A percentile compares a stretch with the other conserved stretches of the same genome.
phyloP scores from a whole-genome alignment of 2,797 vertebrate species.

The Enteromius trimaculatus region DNA sequence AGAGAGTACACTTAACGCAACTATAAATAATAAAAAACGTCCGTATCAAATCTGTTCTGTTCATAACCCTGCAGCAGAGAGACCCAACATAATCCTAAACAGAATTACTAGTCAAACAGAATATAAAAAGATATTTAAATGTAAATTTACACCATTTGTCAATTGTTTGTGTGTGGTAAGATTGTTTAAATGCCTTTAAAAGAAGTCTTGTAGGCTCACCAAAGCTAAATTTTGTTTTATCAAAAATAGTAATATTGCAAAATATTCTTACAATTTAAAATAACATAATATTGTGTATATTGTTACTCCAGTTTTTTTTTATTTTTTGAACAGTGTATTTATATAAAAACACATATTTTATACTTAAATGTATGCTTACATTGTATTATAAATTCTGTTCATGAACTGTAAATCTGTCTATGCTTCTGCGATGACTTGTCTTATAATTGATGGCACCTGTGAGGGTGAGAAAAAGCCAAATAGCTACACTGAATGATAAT shows the following conservation, averaged over 20 bases:
- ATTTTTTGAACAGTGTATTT: too few species aligned
- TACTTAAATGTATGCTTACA: neutral
- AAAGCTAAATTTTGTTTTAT: neutral
- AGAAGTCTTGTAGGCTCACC: neutral
- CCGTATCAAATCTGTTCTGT: constrained; percentile 18
- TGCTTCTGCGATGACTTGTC: neutral
- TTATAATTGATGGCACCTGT: neutral
- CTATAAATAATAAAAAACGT: constrained; percentile 36
- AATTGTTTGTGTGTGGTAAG: neutral
- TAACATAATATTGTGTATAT: neutral
- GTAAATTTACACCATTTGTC: neutral
- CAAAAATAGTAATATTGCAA: neutral
- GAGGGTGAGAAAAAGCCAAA: neutral
- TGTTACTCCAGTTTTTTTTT: neutral
- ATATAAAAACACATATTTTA: neutral
- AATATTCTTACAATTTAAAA: neutral
- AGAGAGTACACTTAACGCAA: constrained; percentile 27
- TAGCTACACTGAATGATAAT: neutral
- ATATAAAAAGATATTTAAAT: neutral
- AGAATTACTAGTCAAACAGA: neutral
- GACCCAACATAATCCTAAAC: neutral
- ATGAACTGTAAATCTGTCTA: too few species aligned
- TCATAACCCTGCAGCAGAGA: constrained; percentile 6
- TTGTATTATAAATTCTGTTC: neutral
- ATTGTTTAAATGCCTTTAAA: neutral